Conservation (phyloP, 2,888 invertebrate species). For the Eupithecia pulchellata region DNA sequence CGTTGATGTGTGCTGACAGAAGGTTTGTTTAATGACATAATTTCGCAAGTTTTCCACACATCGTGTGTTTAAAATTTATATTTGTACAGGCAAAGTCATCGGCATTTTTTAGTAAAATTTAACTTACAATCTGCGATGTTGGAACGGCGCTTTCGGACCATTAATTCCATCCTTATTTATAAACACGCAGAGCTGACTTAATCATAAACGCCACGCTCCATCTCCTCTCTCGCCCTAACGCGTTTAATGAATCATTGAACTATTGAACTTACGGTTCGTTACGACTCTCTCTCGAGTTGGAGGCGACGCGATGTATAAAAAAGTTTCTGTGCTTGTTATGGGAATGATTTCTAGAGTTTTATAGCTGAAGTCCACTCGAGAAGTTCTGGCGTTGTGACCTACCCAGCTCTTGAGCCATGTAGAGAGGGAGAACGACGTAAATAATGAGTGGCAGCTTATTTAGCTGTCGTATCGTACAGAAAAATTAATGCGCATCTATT, state of each 20-base stretch:
- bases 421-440: neutral
- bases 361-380: neutral
- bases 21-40: no score
- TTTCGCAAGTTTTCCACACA: no score
- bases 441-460: neutral
- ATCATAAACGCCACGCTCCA: constrained; percentile 50
- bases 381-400: neutral
- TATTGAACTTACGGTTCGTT: constrained; percentile 39
- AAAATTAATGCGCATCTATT: neutral
- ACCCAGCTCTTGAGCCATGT: neutral
- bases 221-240: constrained; percentile 57
- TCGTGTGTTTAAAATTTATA: no score
- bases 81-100: neutral
- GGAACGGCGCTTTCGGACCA: constrained; percentile 59
- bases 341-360: constrained; percentile 9
- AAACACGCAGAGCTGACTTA: no score
- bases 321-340: constrained; percentile 11
- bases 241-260: constrained; percentile 59
- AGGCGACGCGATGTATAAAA: constrained; percentile 5
- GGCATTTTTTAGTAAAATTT: constrained; percentile 33
- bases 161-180: constrained; percentile 80
- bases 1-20: no score
- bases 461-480: neutral
- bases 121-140: constrained; percentile 60
- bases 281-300: constrained; percentile 13